Evolutionary conservation across 1,140 invertebrate genomes (phyloP), one percentile per base, ranked within the genome.

Genomic region (Cyphomyrmex costatus): DNA sequence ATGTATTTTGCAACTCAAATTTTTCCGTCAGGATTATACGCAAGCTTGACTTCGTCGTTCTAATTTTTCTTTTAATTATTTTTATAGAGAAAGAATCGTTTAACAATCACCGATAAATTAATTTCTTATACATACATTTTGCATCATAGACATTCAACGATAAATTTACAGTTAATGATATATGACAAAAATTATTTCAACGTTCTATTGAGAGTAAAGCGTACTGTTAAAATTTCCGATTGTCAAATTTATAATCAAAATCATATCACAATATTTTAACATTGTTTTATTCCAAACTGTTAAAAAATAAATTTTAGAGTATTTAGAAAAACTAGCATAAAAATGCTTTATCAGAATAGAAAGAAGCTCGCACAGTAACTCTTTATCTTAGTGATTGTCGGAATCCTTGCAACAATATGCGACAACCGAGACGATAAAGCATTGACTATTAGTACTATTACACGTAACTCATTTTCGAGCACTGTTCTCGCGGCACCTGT

Each of bases 1-100:
- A 68, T 66, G 56, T 63, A 71, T 83, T 83, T 78, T 60, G 63
- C 56, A 63, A 65, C 73, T 86, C 58, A 58, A 86, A 73, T 87
- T 70, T 30, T 49, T 79, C 63, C 56, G 12, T 87, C 85, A 58
- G 49, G 53, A 73, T 49, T 53, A n/a, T 12, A 53, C 27, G 19
- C 16, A 16, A 27, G 0, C 19, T 63, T 61, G 2, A 12, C 12
- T 63, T 65, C 6, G n/a, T n/a, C 7, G 1, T 30, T 4, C 1
- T 24, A 14, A 49, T 65, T 65, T 46, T 65, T 65, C 27, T 14
- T 49, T 10, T 5, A 61, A 77, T 36, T 77, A 10, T 24, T 77
- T 46, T 78, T 42, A 16, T 12, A 46, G 16, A 51, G 1, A 74
- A 74, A 68, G 14, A 65, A 19, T 73, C 0, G 24, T 30, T 27